These are phyloP conservation scores for Marronus borbonicus DNA, from an alignment of 2,888 invertebrate species.

Conservation along the genomic window DNA sequence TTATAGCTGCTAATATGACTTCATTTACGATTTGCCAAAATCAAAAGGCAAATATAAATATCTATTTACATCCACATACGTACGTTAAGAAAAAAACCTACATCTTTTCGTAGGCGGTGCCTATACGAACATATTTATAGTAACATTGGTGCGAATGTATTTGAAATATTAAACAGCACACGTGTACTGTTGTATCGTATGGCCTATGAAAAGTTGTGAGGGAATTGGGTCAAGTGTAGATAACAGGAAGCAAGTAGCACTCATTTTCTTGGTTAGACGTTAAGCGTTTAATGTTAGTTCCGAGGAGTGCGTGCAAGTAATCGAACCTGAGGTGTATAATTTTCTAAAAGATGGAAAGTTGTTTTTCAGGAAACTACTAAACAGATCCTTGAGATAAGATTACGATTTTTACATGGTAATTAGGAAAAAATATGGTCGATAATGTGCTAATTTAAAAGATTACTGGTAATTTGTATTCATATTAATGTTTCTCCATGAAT, in stretches of 20 bases:
- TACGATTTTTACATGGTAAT: too few relatives aligned
- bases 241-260: not conserved
- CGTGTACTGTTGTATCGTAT: not conserved
- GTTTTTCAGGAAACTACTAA: not conserved
- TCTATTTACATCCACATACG: too few relatives aligned
- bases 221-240: conserved; percentile 11
- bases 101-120: not conserved
- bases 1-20: too few relatives aligned
- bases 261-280: not conserved
- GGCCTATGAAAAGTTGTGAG: not conserved
- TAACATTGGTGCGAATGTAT: conserved; percentile 6
- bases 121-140: not conserved
- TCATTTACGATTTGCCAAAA: too few relatives aligned
- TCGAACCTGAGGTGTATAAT: not conserved
- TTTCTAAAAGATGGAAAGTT: not conserved
- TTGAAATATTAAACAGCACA: not conserved
- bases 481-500: too few relatives aligned
- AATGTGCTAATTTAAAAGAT: too few relatives aligned
- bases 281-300: not conserved
- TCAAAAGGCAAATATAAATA: too few relatives aligned
- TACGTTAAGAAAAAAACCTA: not conserved
- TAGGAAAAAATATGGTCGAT: too few relatives aligned
- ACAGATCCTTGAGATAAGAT: not conserved
- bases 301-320: not conserved
- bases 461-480: too few relatives aligned